Percentiles rank a stretch among this genome's conserved stretches.
These are phyloP conservation scores for Platycheirus albimanus DNA, from an alignment of 2,888 invertebrate species.

Conservation along the genomic window DNA sequence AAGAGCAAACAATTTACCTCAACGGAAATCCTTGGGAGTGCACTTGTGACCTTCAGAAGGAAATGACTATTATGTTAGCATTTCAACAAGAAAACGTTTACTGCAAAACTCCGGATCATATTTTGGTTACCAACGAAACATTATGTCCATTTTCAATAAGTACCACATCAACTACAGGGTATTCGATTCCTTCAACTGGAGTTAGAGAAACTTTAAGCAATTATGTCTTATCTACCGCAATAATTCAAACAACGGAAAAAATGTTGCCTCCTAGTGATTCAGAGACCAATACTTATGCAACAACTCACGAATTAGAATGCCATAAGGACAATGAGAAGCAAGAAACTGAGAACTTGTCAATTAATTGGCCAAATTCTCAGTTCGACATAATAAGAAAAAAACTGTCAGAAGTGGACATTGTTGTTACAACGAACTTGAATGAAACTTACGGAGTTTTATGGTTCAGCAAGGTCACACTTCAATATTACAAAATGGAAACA, in stretches of 20 bases:
- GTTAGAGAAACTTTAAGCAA: neutral
- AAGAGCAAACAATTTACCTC: constrained; percentile 73
- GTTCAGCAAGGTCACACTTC: constrained; percentile 78
- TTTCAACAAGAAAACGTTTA: constrained; percentile 56
- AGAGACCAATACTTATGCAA: neutral
- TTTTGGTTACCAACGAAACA: constrained; percentile 17
- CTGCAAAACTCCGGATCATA: constrained; percentile 74
- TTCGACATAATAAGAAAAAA: constrained; percentile 36
- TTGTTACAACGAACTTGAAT: neutral
- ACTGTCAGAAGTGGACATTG: constrained; percentile 43
- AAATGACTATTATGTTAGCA: constrained; percentile 75
- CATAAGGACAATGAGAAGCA: constrained; percentile 3
- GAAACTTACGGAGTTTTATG: constrained; percentile 77
- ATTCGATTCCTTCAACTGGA: neutral
- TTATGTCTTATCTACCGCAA: neutral
- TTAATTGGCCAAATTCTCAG: constrained; percentile 43
- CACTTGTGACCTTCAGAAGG: constrained; percentile 75
- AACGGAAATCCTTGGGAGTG: constrained; percentile 78
- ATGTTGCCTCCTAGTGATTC: neutral
- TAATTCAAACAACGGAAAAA: neutral
- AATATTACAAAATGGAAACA: constrained; percentile 76
- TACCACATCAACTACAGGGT: neutral
- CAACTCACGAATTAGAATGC: constrained; percentile 30
- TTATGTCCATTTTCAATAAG: neutral
- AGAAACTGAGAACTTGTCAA: constrained; percentile 27